phyloP scores from a whole-genome alignment of 2,888 invertebrate genomes.

The Sepiola atlantica region DNA sequence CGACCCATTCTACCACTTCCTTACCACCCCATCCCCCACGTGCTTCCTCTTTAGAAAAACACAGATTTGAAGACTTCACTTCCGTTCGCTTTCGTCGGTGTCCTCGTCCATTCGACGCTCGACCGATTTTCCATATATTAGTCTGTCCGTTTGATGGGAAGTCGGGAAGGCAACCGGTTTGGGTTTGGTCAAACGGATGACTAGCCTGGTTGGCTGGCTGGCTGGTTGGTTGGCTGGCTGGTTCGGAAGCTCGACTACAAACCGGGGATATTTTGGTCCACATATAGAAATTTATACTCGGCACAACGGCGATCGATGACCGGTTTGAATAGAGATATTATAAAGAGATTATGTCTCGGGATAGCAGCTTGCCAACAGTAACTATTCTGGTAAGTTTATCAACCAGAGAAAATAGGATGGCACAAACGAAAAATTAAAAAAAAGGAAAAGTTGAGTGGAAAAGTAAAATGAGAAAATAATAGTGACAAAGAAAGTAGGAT shows the following conservation, averaged over 20 bases:
- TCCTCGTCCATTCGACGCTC: not conserved
- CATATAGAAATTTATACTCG: conserved; percentile 32
- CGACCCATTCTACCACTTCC: not conserved
- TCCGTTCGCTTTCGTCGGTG: not conserved
- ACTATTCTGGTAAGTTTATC: conserved; percentile 32
- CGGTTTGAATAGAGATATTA: conserved; percentile 32
- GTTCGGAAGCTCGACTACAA: conserved; percentile 14
- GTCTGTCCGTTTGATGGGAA: conserved; percentile 18
- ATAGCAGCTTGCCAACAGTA: conserved; percentile 32
- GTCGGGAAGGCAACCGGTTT: not conserved
- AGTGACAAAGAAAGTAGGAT: no score
- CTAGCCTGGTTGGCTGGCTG: not conserved
- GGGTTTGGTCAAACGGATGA: not conserved
- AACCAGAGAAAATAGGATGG: conserved; percentile 8
- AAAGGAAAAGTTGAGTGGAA: not conserved
- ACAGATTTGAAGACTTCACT: conserved; percentile 2
- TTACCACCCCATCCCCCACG: not conserved
- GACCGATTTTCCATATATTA: conserved; percentile 3
- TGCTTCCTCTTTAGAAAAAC: not conserved
- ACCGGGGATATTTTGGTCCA: conserved; percentile 18
- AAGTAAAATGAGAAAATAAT: no score
- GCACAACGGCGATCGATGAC: conserved; percentile 16
- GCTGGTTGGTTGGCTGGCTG: not conserved
- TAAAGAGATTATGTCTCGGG: conserved; percentile 32
- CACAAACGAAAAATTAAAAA: not conserved